Conservation (phyloP, 1,140 invertebrate genomes). For the Caenorhabditis briggsae region DNA sequence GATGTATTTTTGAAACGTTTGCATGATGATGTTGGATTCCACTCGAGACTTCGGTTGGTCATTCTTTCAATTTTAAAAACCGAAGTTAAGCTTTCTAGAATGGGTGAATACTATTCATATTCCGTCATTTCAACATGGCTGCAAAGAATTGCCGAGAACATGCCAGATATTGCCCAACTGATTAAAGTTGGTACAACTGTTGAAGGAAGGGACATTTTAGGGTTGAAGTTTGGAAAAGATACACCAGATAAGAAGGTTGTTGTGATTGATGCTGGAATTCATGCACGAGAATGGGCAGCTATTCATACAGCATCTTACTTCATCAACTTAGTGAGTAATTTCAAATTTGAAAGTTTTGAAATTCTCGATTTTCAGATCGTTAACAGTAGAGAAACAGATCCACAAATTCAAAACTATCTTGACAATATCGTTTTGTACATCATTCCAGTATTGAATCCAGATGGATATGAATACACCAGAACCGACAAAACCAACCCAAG, state of each 20-base stretch:
- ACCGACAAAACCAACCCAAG: slow-evolving; percentile 64
- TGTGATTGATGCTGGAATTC: slow-evolving; percentile 77
- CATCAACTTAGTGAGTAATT: slow-evolving; percentile 68
- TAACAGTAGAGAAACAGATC: slow-evolving; percentile 52
- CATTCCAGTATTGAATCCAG: slow-evolving; percentile 79
- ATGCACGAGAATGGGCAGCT: slow-evolving; percentile 78
- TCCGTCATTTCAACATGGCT: slow-evolving; percentile 66
- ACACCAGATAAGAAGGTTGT: slow-evolving; percentile 65
- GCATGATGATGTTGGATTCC: slow-evolving; percentile 53
- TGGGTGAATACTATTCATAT: slow-evolving; percentile 71
- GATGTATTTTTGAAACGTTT: slow-evolving; percentile 24
- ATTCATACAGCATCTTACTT: slow-evolving; percentile 74
- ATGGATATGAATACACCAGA: slow-evolving; percentile 72
- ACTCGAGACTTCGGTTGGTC: background rate
- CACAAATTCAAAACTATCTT: slow-evolving; percentile 68
- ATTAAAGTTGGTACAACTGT: slow-evolving; percentile 66
- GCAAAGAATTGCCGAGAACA: slow-evolving; percentile 63
- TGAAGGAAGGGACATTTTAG: slow-evolving; percentile 67
- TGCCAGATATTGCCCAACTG: slow-evolving; percentile 48
- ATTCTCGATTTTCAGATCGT: slow-evolving; percentile 59
- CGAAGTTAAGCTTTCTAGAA: slow-evolving; percentile 39
- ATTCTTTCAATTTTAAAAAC: background rate
- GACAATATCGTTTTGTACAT: slow-evolving; percentile 77
- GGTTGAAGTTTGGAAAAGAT: slow-evolving; percentile 66
- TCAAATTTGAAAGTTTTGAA: background rate